phyloP scores from a whole-genome alignment of 2,797 vertebrate genomes.

The Salarias fasciatus region DNA sequence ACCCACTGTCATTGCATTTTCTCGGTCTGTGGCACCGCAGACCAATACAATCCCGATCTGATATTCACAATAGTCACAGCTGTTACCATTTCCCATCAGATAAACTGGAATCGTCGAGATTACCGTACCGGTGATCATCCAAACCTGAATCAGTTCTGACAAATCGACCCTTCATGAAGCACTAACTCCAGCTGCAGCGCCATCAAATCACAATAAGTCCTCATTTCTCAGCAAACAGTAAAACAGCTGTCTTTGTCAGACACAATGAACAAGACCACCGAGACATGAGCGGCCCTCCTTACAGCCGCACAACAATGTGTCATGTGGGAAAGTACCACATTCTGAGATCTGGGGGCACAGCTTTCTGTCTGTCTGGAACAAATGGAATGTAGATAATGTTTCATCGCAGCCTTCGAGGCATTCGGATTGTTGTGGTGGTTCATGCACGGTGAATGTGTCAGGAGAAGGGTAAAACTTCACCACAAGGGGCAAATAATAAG shows the following conservation, averaged over 20 bases:
- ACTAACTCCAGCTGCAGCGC: neutral
- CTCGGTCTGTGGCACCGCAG: no score
- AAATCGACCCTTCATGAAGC: neutral
- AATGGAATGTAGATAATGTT: constrained; percentile 62
- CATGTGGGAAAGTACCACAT: constrained; percentile 67
- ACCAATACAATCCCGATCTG: no score
- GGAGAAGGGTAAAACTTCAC: no score
- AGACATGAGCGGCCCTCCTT: constrained; percentile 25
- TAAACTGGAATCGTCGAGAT: no score
- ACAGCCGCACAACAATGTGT: constrained; percentile 51
- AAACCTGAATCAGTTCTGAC: neutral
- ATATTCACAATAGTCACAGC: no score
- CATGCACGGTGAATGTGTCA: neutral
- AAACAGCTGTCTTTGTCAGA: constrained; percentile 55
- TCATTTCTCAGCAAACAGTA: constrained; percentile 39
- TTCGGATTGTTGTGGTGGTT: constrained; percentile 9
- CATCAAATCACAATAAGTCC: constrained; percentile 17
- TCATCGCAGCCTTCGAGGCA: constrained; percentile 32
- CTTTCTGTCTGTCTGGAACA: constrained; percentile 43
- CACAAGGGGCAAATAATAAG: no score
- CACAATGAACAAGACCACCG: constrained; percentile 58
- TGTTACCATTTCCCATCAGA: no score
- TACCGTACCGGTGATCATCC: neutral
- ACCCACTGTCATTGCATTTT: no score
- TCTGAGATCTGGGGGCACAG: constrained; percentile 61